Evolutionary conservation across 2,113 vertebrate genomes (phyloP).

Genomic region (Ophthalmolycus amberensis): DNA sequence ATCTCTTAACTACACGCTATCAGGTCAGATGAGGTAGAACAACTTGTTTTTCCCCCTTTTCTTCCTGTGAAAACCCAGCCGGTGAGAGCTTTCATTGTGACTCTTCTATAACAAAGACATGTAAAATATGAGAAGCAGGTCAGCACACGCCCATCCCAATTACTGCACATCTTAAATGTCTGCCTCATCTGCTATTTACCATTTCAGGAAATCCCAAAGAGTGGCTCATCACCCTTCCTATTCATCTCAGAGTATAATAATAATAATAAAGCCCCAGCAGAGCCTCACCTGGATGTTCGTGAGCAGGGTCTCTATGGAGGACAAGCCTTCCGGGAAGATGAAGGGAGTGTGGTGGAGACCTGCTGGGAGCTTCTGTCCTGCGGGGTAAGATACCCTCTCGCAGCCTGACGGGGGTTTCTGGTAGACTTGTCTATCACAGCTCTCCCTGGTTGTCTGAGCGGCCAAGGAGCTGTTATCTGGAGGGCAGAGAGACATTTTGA

Average conservation of each 20-base stretch:
- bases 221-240: slow-evolving; percentile 65
- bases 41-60: background rate
- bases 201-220: slow-evolving; percentile 75
- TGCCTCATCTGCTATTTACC: slow-evolving; percentile 63
- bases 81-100: slow-evolving; percentile 41
- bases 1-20: slow-evolving; percentile 27
- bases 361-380: slow-evolving; percentile 91
- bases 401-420: slow-evolving; percentile 82
- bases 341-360: slow-evolving; percentile 93
- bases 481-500: slow-evolving; percentile 58
- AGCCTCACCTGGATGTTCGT: slow-evolving; percentile 98
- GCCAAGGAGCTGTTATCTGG: slow-evolving; percentile 93
- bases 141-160: slow-evolving; percentile 75
- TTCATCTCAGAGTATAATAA: slow-evolving; percentile 71
- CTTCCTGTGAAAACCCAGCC: slow-evolving; percentile 47
- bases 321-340: slow-evolving; percentile 98
- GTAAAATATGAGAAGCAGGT: slow-evolving; percentile 75
- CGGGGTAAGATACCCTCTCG: slow-evolving; percentile 92
- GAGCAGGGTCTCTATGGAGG: slow-evolving; percentile 99
- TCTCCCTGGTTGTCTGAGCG: slow-evolving; percentile 91
- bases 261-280: slow-evolving; percentile 72
- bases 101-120: slow-evolving; percentile 68
- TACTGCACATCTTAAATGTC: slow-evolving; percentile 69
- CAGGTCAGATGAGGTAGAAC: slow-evolving; percentile 38
- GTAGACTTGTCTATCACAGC: slow-evolving; percentile 82